Conservation (phyloP, 2,113 vertebrate genomes). For the Pipa parva region DNA sequence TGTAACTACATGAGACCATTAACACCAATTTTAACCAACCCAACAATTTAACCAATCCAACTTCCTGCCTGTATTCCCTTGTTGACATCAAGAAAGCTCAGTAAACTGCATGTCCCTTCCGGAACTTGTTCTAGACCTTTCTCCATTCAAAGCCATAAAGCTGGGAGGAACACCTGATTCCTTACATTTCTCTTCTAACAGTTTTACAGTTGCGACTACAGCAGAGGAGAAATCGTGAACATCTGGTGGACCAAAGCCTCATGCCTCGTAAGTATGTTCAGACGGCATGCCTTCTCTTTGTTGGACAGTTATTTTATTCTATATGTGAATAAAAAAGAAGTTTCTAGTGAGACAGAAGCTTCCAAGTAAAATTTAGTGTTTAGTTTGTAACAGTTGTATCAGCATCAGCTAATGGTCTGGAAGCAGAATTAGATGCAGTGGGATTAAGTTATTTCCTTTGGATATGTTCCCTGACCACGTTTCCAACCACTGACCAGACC, state of each 20-base stretch:
- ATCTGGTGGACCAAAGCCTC: constrained; percentile 89
- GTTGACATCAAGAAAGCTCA: background rate
- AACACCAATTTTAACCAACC: constrained; percentile 25
- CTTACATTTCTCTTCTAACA: constrained; percentile 59
- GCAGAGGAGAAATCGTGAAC: constrained; percentile 91
- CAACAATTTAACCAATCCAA: constrained; percentile 10
- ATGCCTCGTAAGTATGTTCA: constrained; percentile 87
- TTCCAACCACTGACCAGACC: too few species aligned
- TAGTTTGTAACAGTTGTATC: too few species aligned
- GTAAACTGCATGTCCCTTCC: constrained; percentile 12
- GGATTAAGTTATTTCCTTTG: too few species aligned
- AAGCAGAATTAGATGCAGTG: too few species aligned
- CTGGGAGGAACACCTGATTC: constrained; percentile 1
- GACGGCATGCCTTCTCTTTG: background rate
- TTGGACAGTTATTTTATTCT: background rate
- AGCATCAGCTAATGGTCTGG: too few species aligned
- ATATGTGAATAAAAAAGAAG: background rate
- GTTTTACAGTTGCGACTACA: constrained; percentile 97
- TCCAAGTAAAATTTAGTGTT: background rate
- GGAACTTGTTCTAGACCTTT: background rate
- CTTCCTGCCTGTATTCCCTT: constrained; percentile 7
- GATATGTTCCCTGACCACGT: too few species aligned
- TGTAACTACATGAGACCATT: constrained; percentile 16
- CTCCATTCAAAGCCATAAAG: background rate
- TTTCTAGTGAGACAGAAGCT: background rate